Evolutionary conservation across 2,797 vertebrate species (phyloP), one percentile per base, ranked within the genome.

Genomic region (Micrastur ruficollis): DNA sequence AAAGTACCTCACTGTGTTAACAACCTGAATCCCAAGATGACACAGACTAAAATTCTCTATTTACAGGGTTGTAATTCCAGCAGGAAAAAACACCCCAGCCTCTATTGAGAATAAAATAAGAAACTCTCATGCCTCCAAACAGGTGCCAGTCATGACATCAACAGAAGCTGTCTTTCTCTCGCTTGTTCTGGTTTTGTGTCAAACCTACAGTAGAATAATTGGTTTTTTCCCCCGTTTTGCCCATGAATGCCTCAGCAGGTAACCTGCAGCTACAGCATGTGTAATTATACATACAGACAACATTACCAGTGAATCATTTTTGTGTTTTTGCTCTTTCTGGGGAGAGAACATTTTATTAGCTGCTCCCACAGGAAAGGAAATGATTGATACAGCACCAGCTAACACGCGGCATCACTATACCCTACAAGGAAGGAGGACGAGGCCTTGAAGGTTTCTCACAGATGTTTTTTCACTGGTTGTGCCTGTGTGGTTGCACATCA

Each of bases 241-340:
- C 63, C 29, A n/a, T 81, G 71, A 95, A 72, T 76, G 71, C 65
- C 82, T 92, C 90, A 93, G 91, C 80, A 86, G 94, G 76, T 93
- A 83, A 91, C 72, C 71, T 81, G 56, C 92, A 93, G 84, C 90
- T 95, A 75, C 86, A 92, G 73, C 74, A 38, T 58, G 20, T 88
- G 55, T 86, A 93, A 93, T 97, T 96, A 75, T 32, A 87, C 46
- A 71, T 38, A 56, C 31, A 85, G 79, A 81, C 42, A 86, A 34
- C n/a, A 52, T 82, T 81, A 59, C 50, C 56, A 71, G 20, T 78
- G 81, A 96, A 90, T 94, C 56, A 72, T 71, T 95, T 89, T 59
- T 73, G 73, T 86, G 36, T 1, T 72, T 86, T 80, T 89, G 47
- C 89, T 80, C 2, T 83, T 94, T 93, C 58, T 78, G 83, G 15